Evolutionary conservation across 2,797 vertebrate species (phyloP).

Genomic region (Morus bassanus): DNA sequence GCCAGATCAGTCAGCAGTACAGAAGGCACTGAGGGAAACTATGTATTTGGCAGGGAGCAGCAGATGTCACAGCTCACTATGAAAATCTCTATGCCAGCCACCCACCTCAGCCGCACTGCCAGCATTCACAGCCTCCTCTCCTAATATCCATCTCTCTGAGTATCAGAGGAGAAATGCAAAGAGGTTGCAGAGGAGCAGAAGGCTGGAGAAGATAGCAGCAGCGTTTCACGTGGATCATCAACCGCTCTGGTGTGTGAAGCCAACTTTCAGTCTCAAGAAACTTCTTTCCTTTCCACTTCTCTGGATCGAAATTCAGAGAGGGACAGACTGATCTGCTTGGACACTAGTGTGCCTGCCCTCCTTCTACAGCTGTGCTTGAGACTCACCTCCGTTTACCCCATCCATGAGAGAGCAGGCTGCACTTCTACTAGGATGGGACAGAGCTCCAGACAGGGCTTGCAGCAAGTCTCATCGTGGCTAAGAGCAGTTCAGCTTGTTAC

Average conservation of each 20-base stretch:
- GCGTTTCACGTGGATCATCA: background rate
- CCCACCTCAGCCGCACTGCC: background rate
- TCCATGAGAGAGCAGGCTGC: background rate
- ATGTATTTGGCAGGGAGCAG: background rate
- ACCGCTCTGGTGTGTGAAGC: background rate
- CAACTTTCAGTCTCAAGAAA: background rate
- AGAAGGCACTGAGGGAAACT: background rate
- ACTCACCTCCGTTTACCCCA: background rate
- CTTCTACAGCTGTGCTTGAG: background rate
- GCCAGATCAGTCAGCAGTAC: background rate
- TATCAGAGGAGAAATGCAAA: background rate
- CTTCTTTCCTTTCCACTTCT: background rate
- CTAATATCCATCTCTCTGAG: background rate
- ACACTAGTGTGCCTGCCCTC: background rate
- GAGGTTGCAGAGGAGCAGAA: conserved; percentile 35
- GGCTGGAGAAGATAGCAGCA: background rate
- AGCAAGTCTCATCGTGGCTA: background rate
- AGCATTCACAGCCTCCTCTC: conserved; percentile 4
- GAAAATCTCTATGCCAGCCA: conserved; percentile 25
- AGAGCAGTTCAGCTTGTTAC: background rate
- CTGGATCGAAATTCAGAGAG: background rate
- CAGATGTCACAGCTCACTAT: background rate
- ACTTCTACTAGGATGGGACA: background rate
- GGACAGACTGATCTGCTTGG: background rate
- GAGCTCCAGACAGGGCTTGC: background rate